These are phyloP conservation scores for Smutsia temminckii DNA, from an alignment of 2,797 vertebrate genomes.

Conservation along the genomic window DNA sequence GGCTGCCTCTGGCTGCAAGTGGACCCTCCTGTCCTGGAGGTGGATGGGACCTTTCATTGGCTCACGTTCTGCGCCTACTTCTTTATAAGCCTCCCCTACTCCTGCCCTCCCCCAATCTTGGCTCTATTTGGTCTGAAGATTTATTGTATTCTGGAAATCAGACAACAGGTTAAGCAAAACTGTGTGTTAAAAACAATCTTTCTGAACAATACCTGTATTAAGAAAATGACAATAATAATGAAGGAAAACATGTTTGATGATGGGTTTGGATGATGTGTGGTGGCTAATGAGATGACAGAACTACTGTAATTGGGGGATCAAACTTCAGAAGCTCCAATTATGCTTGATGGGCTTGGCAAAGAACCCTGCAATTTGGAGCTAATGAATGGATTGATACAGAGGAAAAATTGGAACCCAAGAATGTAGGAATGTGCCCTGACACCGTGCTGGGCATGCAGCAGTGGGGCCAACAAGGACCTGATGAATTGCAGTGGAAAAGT, in stretches of 20 bases:
- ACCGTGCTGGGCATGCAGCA: not conserved
- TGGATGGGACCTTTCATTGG: not conserved
- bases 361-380: not conserved
- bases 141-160: conserved; percentile 47
- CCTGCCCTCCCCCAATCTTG: not conserved
- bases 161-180: conserved; percentile 29
- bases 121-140: not conserved
- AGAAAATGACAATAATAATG: conserved; percentile 29
- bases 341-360: conserved; percentile 48
- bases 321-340: conserved; percentile 46
- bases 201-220: conserved; percentile 55
- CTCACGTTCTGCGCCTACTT: not conserved
- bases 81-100: not conserved
- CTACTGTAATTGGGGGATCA: not conserved
- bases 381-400: conserved; percentile 47
- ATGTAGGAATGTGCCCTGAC: conserved; percentile 6
- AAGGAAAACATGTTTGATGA: conserved; percentile 22
- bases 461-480: not conserved
- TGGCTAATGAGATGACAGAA: conserved; percentile 53
- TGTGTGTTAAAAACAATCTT: not conserved
- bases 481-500: not conserved
- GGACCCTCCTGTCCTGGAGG: not conserved
- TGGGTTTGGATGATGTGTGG: not conserved
- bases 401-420: not conserved
- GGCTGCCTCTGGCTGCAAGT: not conserved